These are phyloP conservation scores for Pseudorhiza aurosa DNA, from an alignment of 30 jellyfish, hydroid and myxozoan genomes.

Conservation along the genomic window DNA sequence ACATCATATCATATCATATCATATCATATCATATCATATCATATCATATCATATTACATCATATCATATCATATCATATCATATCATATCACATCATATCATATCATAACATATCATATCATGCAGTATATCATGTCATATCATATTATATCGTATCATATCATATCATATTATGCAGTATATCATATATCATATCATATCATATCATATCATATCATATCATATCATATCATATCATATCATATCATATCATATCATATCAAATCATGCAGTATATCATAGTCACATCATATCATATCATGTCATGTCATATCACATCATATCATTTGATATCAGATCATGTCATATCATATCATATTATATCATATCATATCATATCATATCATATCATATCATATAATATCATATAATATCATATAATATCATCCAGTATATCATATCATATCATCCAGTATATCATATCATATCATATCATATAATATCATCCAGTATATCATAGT, in stretches of 20 bases:
- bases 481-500: background rate
- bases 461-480: background rate
- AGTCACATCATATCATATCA: background rate
- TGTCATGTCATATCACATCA: background rate
- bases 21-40: conserved; percentile 35
- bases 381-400: background rate
- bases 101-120: conserved; percentile 32
- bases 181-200: no score
- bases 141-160: background rate
- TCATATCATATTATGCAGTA: background rate
- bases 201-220: conserved; percentile 5
- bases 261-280: background rate
- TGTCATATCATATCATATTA: background rate
- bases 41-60: conserved; percentile 35
- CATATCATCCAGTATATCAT: background rate
- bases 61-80: conserved; percentile 20
- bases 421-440: background rate
- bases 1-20: conserved; percentile 47
- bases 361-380: background rate
- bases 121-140: no score
- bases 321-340: background rate
- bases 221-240: conserved; percentile 3
- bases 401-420: background rate
- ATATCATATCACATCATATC: conserved; percentile 34
- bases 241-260: background rate